Percentiles rank a stretch among this genome's conserved stretches.
phyloP scores from a whole-genome alignment of 2,888 invertebrate genomes.

The Cataglyphis cursor region DNA sequence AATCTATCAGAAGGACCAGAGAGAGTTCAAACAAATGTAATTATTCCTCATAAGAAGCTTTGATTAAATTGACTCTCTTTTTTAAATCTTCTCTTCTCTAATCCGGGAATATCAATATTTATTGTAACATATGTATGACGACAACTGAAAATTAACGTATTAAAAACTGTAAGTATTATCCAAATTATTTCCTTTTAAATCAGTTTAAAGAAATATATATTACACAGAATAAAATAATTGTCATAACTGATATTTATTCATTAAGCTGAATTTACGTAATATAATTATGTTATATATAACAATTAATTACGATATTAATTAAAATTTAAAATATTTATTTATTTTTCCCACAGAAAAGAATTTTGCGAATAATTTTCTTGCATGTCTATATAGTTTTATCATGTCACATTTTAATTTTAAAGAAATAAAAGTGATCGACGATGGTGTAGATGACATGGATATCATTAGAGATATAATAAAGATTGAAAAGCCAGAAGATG shows the following conservation, averaged over 20 bases:
- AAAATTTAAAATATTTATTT: background rate
- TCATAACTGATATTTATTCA: too few species aligned
- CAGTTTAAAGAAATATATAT: background rate
- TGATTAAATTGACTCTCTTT: background rate
- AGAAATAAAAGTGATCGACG: slow-evolving; percentile 74
- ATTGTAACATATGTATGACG: background rate
- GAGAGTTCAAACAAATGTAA: background rate
- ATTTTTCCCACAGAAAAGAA: background rate
- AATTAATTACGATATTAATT: too few species aligned
- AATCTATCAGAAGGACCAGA: background rate
- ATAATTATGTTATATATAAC: too few species aligned
- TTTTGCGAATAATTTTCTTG: background rate
- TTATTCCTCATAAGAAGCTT: background rate
- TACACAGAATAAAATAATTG: too few species aligned
- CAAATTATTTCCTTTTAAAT: background rate
- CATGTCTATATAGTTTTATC: background rate
- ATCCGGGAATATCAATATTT: background rate
- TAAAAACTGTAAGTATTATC: background rate
- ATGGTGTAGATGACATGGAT: slow-evolving; percentile 69
- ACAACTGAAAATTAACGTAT: background rate
- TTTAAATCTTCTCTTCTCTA: background rate
- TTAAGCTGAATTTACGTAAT: too few species aligned
- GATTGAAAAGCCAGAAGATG: slow-evolving; percentile 75
- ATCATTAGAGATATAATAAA: slow-evolving; percentile 76
- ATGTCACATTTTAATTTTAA: slow-evolving; percentile 58